Conservation (phyloP, 2,113 vertebrate genomes). For the Eublepharis macularius region DNA sequence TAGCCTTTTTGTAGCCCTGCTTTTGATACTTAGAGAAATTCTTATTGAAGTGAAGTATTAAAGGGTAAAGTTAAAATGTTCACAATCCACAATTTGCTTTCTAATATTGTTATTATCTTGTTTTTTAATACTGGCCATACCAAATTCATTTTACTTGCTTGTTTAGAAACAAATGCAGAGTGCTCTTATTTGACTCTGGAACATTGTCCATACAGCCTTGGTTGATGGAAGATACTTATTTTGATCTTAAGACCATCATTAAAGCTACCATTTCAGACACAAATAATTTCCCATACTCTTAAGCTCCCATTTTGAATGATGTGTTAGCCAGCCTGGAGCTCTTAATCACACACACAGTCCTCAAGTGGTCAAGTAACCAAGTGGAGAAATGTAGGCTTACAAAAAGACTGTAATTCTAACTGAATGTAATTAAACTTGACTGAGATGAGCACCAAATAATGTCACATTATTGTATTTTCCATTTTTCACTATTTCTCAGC, state of each 20-base stretch:
- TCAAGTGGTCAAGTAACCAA: neutral
- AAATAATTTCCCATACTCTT: neutral
- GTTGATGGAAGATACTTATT: neutral
- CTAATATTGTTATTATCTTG: neutral
- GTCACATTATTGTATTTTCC: slow-evolving; percentile 1
- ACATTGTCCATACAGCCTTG: neutral
- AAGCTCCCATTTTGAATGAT: neutral
- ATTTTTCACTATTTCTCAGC: neutral
- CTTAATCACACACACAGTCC: neutral
- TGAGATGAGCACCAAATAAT: neutral
- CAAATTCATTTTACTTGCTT: neutral
- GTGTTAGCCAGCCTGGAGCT: neutral
- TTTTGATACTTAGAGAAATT: no score
- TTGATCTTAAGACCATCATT: neutral
- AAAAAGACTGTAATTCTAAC: neutral
- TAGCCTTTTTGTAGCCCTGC: no score
- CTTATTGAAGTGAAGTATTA: no score
- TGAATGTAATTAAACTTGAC: neutral
- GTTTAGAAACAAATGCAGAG: neutral
- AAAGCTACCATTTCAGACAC: neutral
- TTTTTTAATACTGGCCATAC: neutral
- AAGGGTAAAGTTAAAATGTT: no score
- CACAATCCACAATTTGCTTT: neutral
- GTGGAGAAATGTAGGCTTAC: neutral
- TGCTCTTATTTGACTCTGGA: neutral